Conservation (phyloP, 2,888 invertebrate genomes). For the Luperina testacea region DNA sequence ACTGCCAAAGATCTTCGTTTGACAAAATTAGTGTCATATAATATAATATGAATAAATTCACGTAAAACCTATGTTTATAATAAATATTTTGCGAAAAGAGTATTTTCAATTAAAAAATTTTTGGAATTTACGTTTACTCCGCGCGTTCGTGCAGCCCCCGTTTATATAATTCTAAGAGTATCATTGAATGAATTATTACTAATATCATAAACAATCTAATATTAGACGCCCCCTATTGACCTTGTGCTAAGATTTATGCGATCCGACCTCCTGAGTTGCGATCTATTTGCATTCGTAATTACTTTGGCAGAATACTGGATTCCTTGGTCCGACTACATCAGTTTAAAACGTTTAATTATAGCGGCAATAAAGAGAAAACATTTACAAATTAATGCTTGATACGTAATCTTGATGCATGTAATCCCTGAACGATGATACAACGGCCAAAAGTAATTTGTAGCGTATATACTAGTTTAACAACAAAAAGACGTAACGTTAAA, state of each 20-base stretch:
- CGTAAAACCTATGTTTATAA: background rate
- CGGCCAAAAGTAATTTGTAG: background rate
- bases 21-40: background rate
- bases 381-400: slow-evolving; percentile 19
- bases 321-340: slow-evolving; percentile 27
- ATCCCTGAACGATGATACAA: slow-evolving; percentile 9
- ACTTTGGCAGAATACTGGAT: slow-evolving; percentile 61
- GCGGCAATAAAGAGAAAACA: slow-evolving; percentile 9
- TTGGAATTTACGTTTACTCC: background rate
- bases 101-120: background rate
- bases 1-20: background rate
- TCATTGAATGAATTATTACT: slow-evolving; percentile 29
- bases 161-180: slow-evolving; percentile 8
- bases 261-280: slow-evolving; percentile 45
- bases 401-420: slow-evolving; percentile 5
- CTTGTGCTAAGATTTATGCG: slow-evolving; percentile 44
- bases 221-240: slow-evolving; percentile 30
- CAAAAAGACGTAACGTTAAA: background rate
- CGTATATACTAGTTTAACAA: slow-evolving; percentile 4
- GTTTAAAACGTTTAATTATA: slow-evolving; percentile 29
- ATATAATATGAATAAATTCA: background rate
- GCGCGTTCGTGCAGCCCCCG: background rate
- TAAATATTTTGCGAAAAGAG: background rate
- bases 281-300: slow-evolving; percentile 62
- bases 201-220: slow-evolving; percentile 33